Conservation (phyloP, 2,888 invertebrate genomes). For the Hydrotaea diabolus region DNA sequence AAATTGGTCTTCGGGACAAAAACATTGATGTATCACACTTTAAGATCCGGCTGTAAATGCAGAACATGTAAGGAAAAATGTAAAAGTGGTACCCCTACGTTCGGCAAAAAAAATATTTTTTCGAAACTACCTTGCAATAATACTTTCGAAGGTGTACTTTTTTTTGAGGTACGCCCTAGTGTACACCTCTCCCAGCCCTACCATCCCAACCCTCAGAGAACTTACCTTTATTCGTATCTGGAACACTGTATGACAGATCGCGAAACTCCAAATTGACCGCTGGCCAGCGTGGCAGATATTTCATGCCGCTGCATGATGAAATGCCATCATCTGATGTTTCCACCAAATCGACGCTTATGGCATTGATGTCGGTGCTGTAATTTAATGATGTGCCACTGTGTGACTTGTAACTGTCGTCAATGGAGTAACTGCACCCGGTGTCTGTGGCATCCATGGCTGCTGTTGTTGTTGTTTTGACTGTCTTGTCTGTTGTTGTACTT, state of each 20-base stretch:
- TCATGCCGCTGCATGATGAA: slow-evolving; percentile 83
- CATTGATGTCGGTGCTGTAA: slow-evolving; percentile 78
- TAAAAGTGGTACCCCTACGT: too few species aligned
- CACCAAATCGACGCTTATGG: slow-evolving; percentile 75
- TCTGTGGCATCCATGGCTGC: slow-evolving; percentile 64
- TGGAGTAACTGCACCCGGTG: slow-evolving; percentile 70
- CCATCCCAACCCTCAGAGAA: too few species aligned
- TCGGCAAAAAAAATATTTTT: too few species aligned
- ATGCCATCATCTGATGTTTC: slow-evolving; percentile 83
- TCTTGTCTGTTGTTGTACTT: neutral
- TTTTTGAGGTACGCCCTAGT: too few species aligned
- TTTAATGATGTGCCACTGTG: slow-evolving; percentile 72
- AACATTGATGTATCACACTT: too few species aligned
- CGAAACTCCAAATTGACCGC: slow-evolving; percentile 92
- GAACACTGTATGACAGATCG: slow-evolving; percentile 90
- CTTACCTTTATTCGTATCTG: slow-evolving; percentile 85
- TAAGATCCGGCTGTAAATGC: too few species aligned
- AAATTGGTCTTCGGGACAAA: too few species aligned
- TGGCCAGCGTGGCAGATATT: slow-evolving; percentile 85
- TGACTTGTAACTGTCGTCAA: slow-evolving; percentile 68
- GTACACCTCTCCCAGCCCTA: too few species aligned
- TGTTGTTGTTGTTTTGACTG: too few species aligned
- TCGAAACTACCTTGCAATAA: too few species aligned
- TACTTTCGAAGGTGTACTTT: too few species aligned
- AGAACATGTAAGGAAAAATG: too few species aligned